phyloP scores from a whole-genome alignment of 2,888 invertebrate genomes.

The Hemaris fuciformis region DNA sequence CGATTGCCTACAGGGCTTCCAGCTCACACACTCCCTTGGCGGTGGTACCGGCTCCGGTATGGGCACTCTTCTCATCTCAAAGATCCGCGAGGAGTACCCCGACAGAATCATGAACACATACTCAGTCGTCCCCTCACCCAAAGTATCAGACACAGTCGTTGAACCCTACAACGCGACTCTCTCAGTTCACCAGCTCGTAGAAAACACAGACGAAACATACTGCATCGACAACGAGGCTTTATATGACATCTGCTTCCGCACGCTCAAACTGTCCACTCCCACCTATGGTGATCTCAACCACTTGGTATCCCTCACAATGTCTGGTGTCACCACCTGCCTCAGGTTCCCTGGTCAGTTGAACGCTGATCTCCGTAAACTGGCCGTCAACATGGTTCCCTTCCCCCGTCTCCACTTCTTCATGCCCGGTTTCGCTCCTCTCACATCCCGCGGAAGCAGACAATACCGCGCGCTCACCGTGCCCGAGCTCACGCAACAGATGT shows the following conservation, averaged over 20 bases:
- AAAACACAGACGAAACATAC: constrained; percentile 95
- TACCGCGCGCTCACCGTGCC: constrained; percentile 94
- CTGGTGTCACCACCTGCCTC: constrained; percentile 91
- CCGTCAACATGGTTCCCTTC: constrained; percentile 95
- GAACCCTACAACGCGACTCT: constrained; percentile 93
- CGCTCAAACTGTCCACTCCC: constrained; percentile 91
- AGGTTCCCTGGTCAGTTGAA: constrained; percentile 96
- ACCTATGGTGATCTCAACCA: constrained; percentile 96
- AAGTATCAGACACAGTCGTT: constrained; percentile 86
- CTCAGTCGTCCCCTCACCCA: constrained; percentile 91
- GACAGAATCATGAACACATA: constrained; percentile 95
- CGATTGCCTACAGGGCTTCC: constrained; percentile 95
- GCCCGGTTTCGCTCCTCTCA: constrained; percentile 93
- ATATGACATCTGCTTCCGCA: constrained; percentile 93
- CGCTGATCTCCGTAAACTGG: constrained; percentile 94
- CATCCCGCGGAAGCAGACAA: constrained; percentile 92
- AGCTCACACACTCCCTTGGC: constrained; percentile 89
- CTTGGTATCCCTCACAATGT: constrained; percentile 93
- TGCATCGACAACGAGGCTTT: constrained; percentile 86
- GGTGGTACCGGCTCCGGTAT: constrained; percentile 80
- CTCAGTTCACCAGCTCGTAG: constrained; percentile 92
- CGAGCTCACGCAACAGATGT: constrained; percentile 93
- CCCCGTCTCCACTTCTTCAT: constrained; percentile 92
- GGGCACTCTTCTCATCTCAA: constrained; percentile 91
- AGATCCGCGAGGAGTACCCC: constrained; percentile 95